Conservation (phyloP, 2,797 vertebrate genomes). For the Leptatherina wallacei region DNA sequence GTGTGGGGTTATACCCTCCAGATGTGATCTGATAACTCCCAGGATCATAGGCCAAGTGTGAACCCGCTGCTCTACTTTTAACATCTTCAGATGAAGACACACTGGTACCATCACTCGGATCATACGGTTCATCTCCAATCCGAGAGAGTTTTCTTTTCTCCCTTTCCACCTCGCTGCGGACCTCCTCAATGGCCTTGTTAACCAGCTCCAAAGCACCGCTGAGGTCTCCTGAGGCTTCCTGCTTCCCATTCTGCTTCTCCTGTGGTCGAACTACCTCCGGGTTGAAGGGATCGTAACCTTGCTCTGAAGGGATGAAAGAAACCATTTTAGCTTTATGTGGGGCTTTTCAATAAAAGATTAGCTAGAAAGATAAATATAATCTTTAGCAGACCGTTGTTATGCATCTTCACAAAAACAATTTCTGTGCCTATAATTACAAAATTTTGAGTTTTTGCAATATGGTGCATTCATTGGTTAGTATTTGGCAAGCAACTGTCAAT, state of each 20-base stretch:
- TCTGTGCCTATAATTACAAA: not conserved
- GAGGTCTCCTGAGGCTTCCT: slow-evolving; percentile 73
- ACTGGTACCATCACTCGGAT: slow-evolving; percentile 79
- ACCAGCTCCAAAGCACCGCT: slow-evolving; percentile 89
- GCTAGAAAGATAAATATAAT: not conserved
- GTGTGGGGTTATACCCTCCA: slow-evolving; percentile 89
- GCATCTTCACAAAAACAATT: not conserved
- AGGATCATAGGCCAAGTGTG: slow-evolving; percentile 87
- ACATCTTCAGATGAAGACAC: slow-evolving; percentile 53
- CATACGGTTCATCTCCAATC: slow-evolving; percentile 86
- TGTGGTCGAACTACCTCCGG: slow-evolving; percentile 87
- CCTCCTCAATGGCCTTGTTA: slow-evolving; percentile 94
- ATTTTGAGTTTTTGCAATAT: not conserved
- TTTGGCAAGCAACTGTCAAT: not conserved
- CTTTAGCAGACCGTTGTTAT: not conserved
- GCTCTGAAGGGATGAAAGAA: slow-evolving; percentile 76
- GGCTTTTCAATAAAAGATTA: not conserved
- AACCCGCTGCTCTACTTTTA: slow-evolving; percentile 68
- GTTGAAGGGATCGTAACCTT: slow-evolving; percentile 93
- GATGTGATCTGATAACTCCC: slow-evolving; percentile 84
- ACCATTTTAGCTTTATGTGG: not conserved
- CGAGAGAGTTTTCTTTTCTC: slow-evolving; percentile 89
- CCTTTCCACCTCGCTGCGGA: slow-evolving; percentile 91
- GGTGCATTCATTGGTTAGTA: not conserved
- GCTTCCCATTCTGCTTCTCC: slow-evolving; percentile 78